These are phyloP conservation scores for Hydropotes inermis DNA, from an alignment of 2,113 vertebrate genomes.

Conservation along the genomic window DNA sequence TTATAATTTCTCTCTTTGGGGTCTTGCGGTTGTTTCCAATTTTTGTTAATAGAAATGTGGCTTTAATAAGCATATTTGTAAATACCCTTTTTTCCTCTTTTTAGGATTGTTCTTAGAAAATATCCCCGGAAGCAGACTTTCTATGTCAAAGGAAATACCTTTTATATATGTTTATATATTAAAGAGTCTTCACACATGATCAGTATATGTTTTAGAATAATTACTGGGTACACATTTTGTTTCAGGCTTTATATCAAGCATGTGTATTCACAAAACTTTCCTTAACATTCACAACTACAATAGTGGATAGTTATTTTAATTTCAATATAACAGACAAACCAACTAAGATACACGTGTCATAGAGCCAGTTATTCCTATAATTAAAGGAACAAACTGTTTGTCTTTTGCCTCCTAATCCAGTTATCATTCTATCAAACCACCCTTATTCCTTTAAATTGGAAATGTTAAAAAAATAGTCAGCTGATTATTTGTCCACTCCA, in stretches of 20 bases:
- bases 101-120: not conserved
- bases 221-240: not conserved
- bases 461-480: not conserved
- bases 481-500: not conserved
- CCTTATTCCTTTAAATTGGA: not conserved
- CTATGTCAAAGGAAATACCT: not conserved
- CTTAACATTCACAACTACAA: not conserved
- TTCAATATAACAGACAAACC: not conserved
- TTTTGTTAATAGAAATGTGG: not conserved
- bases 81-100: not conserved
- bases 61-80: not conserved
- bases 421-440: not conserved
- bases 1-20: not conserved
- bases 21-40: not conserved
- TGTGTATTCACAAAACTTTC: not conserved
- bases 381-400: not conserved
- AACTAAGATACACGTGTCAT: not conserved
- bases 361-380: not conserved
- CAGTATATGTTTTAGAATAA: not conserved
- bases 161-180: not conserved
- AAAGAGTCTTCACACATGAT: not conserved
- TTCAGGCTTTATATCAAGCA: not conserved
- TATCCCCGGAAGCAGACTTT: not conserved
- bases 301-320: not conserved
- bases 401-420: not conserved